phyloP scores from a whole-genome alignment of 2,888 invertebrate species.

The Harpalus rufipes region DNA sequence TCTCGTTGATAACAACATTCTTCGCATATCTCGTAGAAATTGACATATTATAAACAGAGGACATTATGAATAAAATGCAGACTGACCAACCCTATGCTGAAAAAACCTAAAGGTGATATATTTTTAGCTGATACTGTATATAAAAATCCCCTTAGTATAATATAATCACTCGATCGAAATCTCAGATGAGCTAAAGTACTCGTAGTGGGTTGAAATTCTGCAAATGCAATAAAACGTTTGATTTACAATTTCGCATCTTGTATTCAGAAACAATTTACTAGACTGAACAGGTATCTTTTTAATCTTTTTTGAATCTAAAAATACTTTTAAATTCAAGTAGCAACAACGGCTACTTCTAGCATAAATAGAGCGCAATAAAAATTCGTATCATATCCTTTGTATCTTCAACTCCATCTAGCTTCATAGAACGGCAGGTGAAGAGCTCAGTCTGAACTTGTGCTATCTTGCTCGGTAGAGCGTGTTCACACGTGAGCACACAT shows the following conservation, averaged over 20 bases:
- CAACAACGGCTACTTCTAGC: not conserved
- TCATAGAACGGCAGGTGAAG: constrained; percentile 49
- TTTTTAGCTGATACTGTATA: no score
- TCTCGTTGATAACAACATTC: no score
- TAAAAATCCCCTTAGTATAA: no score
- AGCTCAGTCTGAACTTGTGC: not conserved
- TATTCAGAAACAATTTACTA: not conserved
- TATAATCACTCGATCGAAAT: no score
- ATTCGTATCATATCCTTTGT: constrained; percentile 34
- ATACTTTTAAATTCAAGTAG: constrained; percentile 18
- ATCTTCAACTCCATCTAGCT: constrained; percentile 13
- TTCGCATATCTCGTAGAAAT: no score
- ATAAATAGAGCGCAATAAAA: constrained; percentile 27
- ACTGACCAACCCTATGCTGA: no score
- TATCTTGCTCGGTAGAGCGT: constrained; percentile 5
- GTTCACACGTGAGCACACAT: constrained; percentile 47
- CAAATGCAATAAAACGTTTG: not conserved
- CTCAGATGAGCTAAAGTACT: no score
- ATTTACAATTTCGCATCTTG: not conserved
- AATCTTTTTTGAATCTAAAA: constrained; percentile 1
- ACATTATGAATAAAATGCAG: no score
- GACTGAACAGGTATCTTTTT: not conserved
- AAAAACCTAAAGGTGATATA: no score
- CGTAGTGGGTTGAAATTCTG: no score
- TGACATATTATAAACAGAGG: no score